Conservation (phyloP, 2,797 vertebrate species). For the Mormyrops boulengeri region DNA sequence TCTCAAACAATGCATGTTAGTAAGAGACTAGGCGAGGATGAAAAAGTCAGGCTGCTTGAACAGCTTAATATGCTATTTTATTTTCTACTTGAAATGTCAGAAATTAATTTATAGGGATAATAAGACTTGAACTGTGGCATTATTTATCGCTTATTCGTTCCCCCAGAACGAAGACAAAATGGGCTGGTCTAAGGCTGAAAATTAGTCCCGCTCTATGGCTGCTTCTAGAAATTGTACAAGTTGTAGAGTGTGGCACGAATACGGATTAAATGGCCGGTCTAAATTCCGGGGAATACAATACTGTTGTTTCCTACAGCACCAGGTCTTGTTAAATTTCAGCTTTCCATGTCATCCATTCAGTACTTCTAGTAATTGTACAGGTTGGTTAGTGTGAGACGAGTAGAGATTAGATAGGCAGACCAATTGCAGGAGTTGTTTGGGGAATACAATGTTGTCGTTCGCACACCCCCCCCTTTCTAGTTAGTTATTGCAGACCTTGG, state of each 20-base stretch:
- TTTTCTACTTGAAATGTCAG: background rate
- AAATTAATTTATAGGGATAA: background rate
- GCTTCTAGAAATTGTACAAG: background rate
- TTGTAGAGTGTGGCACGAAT: background rate
- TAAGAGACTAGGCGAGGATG: background rate
- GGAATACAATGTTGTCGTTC: background rate
- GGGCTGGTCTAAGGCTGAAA: background rate
- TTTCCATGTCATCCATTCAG: background rate
- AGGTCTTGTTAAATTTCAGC: background rate
- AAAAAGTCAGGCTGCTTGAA: background rate
- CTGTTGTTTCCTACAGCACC: background rate
- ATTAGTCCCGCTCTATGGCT: background rate
- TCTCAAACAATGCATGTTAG: background rate
- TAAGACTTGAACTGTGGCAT: background rate
- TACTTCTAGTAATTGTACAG: background rate
- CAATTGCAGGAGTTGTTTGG: background rate
- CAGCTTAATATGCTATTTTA: background rate
- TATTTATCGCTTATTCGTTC: background rate
- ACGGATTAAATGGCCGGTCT: background rate
- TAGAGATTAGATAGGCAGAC: background rate
- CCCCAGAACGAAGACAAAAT: background rate
- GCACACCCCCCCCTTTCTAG: background rate
- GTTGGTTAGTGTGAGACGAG: background rate
- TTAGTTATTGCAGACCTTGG: background rate
- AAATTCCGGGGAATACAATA: background rate